These are phyloP conservation scores for Loripinus fragilis DNA, from an alignment of 2,888 invertebrate species.

Conservation along the genomic window DNA sequence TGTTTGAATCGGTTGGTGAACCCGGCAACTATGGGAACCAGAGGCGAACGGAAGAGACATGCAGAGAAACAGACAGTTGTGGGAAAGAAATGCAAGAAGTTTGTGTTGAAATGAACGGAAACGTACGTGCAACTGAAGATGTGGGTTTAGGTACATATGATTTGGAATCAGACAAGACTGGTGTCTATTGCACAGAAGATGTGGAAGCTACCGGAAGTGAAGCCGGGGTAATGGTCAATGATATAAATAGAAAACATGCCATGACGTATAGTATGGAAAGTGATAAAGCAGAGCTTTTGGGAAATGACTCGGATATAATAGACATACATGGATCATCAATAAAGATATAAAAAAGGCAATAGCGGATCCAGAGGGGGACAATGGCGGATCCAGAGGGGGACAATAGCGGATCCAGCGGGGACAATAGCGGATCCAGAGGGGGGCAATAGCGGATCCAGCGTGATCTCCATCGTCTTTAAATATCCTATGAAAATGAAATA, in stretches of 20 bases:
- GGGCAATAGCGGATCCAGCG: too few species aligned
- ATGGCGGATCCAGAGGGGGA: too few species aligned
- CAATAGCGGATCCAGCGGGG: too few species aligned
- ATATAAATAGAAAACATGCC: neutral
- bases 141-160: neutral
- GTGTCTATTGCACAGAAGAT: neutral
- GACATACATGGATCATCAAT: neutral
- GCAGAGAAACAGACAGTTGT: neutral
- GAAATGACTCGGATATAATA: neutral
- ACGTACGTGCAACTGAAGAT: neutral
- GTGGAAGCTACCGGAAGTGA: neutral
- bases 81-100: neutral
- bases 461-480: too few species aligned
- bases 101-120: neutral
- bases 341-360: too few species aligned
- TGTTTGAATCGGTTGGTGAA: slow-evolving; percentile 60
- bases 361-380: too few species aligned
- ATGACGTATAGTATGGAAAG: neutral
- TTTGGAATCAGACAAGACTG: neutral
- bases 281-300: neutral
- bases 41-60: neutral
- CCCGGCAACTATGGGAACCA: slow-evolving; percentile 38
- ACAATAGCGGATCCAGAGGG: too few species aligned
- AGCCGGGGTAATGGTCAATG: neutral
- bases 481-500: too few species aligned